These are phyloP conservation scores for Apogon hyalosoma DNA, from an alignment of 2,797 vertebrate species.

Conservation along the genomic window DNA sequence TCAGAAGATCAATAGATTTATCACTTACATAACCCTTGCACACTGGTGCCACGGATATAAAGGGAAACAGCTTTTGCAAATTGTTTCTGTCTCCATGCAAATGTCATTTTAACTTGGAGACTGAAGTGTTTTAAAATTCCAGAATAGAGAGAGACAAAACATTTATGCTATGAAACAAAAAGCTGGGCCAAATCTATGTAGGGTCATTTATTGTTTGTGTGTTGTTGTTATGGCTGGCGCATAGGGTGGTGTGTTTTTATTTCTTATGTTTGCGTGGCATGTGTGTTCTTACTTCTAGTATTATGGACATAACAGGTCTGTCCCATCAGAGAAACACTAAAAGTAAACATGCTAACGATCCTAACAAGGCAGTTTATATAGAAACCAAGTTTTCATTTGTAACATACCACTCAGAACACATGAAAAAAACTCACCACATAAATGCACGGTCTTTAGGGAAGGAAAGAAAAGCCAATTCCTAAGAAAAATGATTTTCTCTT, in stretches of 20 bases:
- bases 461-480: slow-evolving; percentile 15
- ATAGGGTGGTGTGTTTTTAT: slow-evolving; percentile 28
- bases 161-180: slow-evolving; percentile 23
- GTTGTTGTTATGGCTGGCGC: slow-evolving; percentile 17
- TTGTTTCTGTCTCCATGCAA: slow-evolving; percentile 46
- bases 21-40: slow-evolving; percentile 51
- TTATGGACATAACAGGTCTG: slow-evolving; percentile 34
- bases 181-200: slow-evolving; percentile 8
- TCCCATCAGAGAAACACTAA: slow-evolving; percentile 46
- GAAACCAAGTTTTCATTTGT: slow-evolving; percentile 52
- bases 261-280: slow-evolving; percentile 19
- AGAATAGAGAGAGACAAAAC: slow-evolving; percentile 14
- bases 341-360: slow-evolving; percentile 49
- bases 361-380: slow-evolving; percentile 20
- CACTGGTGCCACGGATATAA: slow-evolving; percentile 47
- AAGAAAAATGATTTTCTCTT: slow-evolving; percentile 42
- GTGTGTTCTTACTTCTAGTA: slow-evolving; percentile 33
- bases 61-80: slow-evolving; percentile 45
- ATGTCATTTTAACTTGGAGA: slow-evolving; percentile 37
- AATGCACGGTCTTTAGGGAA: slow-evolving; percentile 30
- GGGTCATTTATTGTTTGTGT: slow-evolving; percentile 16
- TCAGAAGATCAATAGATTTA: slow-evolving; percentile 66
- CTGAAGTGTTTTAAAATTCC: slow-evolving; percentile 28
- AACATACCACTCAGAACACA: slow-evolving; percentile 54
- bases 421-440: slow-evolving; percentile 38